Percentiles rank a stretch among this genome's conserved stretches.
Evolutionary conservation across 2,888 invertebrate genomes (phyloP).

Genomic region (Leptopilina myrica): DNA sequence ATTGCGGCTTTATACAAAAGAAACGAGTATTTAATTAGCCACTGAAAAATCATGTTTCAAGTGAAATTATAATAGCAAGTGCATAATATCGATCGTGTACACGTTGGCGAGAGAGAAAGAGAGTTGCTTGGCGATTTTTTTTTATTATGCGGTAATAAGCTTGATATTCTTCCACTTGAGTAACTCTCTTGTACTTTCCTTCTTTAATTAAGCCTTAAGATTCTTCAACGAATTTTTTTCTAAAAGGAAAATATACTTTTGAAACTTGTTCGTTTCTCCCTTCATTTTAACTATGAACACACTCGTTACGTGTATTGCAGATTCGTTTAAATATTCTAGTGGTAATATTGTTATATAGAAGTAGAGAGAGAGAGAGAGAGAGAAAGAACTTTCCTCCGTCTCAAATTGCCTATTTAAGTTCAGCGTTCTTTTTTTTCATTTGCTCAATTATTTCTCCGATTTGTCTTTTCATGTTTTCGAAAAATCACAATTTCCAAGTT

Average conservation of each 20-base stretch:
- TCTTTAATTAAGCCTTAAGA: neutral
- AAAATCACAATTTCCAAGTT: neutral
- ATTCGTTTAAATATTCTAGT: no score
- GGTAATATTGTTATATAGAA: no score
- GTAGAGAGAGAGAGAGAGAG: no score
- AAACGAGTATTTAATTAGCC: constrained; percentile 15
- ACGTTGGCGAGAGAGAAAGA: neutral
- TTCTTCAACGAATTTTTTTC: neutral
- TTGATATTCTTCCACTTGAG: neutral
- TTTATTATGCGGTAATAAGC: neutral
- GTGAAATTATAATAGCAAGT: constrained; percentile 25
- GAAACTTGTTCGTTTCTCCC: neutral
- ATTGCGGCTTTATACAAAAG: neutral
- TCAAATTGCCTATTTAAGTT: no score
- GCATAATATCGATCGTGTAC: neutral
- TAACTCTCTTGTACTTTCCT: neutral
- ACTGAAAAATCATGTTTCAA: constrained; percentile 25
- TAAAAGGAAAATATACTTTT: neutral
- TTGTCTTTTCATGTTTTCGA: neutral
- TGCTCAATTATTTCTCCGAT: neutral
- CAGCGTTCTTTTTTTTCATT: no score
- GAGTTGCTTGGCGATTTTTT: neutral
- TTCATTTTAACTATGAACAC: no score
- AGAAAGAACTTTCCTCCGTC: no score
- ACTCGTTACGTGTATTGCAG: no score